phyloP scores from a whole-genome alignment of 2,888 invertebrate genomes.

The Polia nebulosa region DNA sequence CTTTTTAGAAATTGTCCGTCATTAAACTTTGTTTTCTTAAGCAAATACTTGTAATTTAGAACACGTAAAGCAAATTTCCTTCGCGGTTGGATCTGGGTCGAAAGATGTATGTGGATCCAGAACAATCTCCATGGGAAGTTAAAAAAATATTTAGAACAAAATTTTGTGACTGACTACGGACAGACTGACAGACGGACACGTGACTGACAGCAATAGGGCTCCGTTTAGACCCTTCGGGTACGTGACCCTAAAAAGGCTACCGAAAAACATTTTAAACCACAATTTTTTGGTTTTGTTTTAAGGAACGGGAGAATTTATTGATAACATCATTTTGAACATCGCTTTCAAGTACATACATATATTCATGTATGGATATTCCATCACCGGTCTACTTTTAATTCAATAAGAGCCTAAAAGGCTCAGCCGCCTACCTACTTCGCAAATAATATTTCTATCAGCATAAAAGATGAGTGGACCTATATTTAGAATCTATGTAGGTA shows the following conservation, averaged over 20 bases:
- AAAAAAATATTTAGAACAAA: too few species aligned
- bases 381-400: background rate
- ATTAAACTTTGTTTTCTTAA: too few species aligned
- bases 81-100: too few species aligned
- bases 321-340: background rate
- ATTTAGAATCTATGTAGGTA: slow-evolving; percentile 1
- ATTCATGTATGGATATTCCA: background rate
- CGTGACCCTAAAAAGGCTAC: background rate
- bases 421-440: background rate
- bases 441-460: slow-evolving; percentile 29
- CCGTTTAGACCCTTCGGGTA: too few species aligned
- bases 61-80: too few species aligned
- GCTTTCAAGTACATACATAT: slow-evolving; percentile 6
- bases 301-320: background rate
- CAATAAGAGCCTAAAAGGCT: background rate
- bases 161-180: too few species aligned
- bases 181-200: too few species aligned
- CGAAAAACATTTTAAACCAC: background rate
- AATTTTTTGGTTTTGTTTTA: background rate
- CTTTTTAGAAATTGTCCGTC: too few species aligned
- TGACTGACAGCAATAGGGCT: too few species aligned
- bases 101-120: too few species aligned
- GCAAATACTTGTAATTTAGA: too few species aligned
- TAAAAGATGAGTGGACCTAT: slow-evolving; percentile 36
- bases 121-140: too few species aligned